Conservation (phyloP, 30 jellyfish, hydroid and myxozoan genomes). For the Clytia hemisphaerica region DNA sequence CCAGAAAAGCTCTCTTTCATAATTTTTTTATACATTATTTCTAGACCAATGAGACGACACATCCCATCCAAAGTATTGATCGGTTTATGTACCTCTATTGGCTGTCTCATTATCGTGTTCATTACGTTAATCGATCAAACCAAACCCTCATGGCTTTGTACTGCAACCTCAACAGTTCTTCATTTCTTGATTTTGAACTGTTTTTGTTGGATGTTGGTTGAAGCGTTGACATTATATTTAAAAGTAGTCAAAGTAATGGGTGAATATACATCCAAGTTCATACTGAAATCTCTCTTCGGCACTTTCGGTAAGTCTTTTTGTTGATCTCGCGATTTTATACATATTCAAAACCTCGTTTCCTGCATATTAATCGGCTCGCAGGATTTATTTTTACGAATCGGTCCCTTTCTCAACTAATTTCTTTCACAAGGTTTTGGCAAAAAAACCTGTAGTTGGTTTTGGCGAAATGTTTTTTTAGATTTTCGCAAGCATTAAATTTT, state of each 20-base stretch:
- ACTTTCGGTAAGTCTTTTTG: background rate
- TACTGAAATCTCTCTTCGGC: background rate
- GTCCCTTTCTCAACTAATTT: background rate
- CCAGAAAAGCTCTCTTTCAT: no score
- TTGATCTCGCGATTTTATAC: background rate
- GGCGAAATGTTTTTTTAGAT: no score
- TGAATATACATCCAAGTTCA: background rate
- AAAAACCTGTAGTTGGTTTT: no score
- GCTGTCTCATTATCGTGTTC: background rate
- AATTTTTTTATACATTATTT: background rate
- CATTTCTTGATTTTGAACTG: constrained; percentile 5
- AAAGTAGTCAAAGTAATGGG: constrained; percentile 7
- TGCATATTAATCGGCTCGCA: no score
- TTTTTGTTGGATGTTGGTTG: constrained; percentile 14
- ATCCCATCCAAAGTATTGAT: constrained; percentile 7
- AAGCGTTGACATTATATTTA: constrained; percentile 2
- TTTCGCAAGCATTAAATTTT: no score
- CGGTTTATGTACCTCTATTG: background rate
- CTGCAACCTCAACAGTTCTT: background rate
- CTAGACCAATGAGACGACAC: background rate
- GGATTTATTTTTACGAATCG: background rate
- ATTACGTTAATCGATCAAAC: background rate
- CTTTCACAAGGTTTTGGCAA: no score
- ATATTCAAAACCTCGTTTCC: no score
- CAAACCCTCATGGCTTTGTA: constrained; percentile 16